Evolutionary conservation across 2,797 vertebrate genomes (phyloP).

Genomic region (Buceros bicornis): DNA sequence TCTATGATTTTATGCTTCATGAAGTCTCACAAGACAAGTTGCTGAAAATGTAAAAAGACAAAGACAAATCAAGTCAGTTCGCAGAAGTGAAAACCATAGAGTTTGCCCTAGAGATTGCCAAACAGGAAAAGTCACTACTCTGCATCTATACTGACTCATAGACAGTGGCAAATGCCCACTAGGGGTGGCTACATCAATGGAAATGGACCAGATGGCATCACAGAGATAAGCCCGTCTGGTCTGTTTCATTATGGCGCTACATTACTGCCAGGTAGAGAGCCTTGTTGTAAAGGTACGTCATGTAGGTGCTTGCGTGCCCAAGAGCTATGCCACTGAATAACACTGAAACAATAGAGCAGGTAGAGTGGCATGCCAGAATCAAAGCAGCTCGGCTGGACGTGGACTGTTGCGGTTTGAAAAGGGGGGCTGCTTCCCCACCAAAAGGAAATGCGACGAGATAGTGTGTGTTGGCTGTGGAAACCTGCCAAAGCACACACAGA

Average conservation of each 20-base stretch:
- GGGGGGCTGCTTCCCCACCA: no score
- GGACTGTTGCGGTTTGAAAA: not conserved
- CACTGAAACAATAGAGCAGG: not conserved
- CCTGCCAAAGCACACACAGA: no score
- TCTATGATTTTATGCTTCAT: not conserved
- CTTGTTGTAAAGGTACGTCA: not conserved
- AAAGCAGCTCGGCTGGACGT: not conserved
- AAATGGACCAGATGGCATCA: not conserved
- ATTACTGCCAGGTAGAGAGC: not conserved
- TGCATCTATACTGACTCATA: not conserved
- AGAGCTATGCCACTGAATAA: not conserved
- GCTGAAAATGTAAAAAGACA: not conserved
- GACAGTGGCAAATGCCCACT: not conserved
- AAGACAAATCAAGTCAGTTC: not conserved
- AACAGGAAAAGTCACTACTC: not conserved
- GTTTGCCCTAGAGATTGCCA: not conserved
- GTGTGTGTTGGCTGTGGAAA: no score
- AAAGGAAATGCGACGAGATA: no score
- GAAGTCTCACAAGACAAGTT: not conserved
- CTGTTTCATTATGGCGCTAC: not conserved
- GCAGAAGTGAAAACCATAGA: not conserved
- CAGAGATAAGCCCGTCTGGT: not conserved
- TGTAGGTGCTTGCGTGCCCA: not conserved
- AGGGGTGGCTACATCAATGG: not conserved
- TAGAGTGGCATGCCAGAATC: not conserved